These are phyloP conservation scores for Salvelinus namaycush DNA, from an alignment of 2,113 vertebrate species.

Conservation along the genomic window DNA sequence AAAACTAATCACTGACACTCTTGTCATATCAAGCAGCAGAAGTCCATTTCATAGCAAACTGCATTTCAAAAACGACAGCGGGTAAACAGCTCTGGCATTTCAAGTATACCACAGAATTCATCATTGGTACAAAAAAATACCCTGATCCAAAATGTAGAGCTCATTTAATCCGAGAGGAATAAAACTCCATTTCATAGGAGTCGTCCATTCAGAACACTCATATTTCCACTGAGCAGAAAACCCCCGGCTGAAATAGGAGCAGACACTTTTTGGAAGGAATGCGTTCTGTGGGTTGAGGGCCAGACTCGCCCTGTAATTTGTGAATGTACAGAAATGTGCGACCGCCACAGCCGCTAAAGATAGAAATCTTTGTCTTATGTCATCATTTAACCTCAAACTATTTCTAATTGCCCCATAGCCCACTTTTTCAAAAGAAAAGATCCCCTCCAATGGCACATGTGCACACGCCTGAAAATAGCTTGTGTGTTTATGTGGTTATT, in stretches of 20 bases:
- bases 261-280: constrained; percentile 80
- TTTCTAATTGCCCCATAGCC: constrained; percentile 71
- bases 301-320: constrained; percentile 79
- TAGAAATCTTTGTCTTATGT: constrained; percentile 78
- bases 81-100: constrained; percentile 40
- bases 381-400: constrained; percentile 71
- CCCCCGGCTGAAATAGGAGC: constrained; percentile 75
- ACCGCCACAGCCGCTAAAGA: constrained; percentile 73
- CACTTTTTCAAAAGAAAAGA: constrained; percentile 70
- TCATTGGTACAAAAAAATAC: constrained; percentile 69
- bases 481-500: constrained; percentile 60
- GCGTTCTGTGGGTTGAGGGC: constrained; percentile 74
- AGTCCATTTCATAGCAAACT: constrained; percentile 64
- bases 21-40: constrained; percentile 71
- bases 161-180: constrained; percentile 72
- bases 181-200: constrained; percentile 74
- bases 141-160: constrained; percentile 65
- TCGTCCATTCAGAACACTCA: constrained; percentile 74
- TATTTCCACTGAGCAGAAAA: constrained; percentile 73
- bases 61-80: constrained; percentile 51
- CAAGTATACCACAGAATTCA: constrained; percentile 70
- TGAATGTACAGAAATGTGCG: constrained; percentile 78
- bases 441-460: constrained; percentile 66
- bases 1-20: constrained; percentile 71
- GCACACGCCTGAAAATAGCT: constrained; percentile 69